These are phyloP conservation scores for Dinocampus coccinellae DNA, from an alignment of 2,888 invertebrate genomes.

Conservation along the genomic window DNA sequence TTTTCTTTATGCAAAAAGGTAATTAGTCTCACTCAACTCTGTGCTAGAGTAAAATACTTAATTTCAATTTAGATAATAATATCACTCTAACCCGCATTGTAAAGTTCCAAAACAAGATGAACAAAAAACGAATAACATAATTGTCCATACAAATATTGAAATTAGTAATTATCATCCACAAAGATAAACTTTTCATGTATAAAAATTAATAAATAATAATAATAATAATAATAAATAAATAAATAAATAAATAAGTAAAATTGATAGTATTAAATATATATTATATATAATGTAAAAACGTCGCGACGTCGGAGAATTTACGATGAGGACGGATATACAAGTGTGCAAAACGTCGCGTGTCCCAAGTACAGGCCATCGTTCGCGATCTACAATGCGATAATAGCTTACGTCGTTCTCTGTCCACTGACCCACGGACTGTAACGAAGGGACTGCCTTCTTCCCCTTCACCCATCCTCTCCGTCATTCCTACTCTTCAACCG, in stretches of 20 bases:
- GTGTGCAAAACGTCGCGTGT: conserved; percentile 47
- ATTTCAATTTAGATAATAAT: conserved; percentile 27
- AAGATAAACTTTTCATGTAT: too few species aligned
- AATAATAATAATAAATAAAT: neutral
- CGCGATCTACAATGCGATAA: conserved; percentile 45
- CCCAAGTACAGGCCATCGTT: conserved; percentile 30
- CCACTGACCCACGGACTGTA: conserved; percentile 47
- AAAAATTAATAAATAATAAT: neutral
- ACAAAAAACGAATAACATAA: neutral
- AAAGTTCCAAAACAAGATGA: neutral
- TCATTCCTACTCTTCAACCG: neutral
- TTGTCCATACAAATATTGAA: neutral
- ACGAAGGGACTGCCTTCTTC: conserved; percentile 33
- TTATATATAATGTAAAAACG: neutral
- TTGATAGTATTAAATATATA: neutral
- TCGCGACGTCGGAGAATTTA: conserved; percentile 40
- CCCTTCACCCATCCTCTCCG: neutral
- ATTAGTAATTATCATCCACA: too few species aligned
- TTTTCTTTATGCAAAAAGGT: neutral
- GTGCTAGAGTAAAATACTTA: neutral
- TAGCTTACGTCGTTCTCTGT: conserved; percentile 48
- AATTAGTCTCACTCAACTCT: neutral
- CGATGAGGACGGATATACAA: conserved; percentile 19
- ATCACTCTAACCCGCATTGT: neutral
- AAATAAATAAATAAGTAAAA: too few species aligned